Conservation (phyloP, 2,113 vertebrate species). For the Tachysurus fulvidraco region DNA sequence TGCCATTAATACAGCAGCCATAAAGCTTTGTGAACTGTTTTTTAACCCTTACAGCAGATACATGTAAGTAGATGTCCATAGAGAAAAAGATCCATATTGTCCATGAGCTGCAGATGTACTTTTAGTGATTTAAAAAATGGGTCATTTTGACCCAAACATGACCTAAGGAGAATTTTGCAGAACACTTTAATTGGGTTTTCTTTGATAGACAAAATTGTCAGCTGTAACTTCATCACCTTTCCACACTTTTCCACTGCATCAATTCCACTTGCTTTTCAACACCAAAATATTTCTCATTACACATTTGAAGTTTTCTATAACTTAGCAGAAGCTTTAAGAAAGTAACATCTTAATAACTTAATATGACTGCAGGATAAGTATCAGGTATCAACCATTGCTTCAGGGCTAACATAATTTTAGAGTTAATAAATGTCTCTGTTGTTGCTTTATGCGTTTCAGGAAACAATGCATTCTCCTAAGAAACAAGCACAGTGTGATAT, state of each 20-base stretch:
- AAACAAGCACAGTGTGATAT: not conserved
- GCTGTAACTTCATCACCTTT: not conserved
- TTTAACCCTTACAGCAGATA: not conserved
- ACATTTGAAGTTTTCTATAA: not conserved
- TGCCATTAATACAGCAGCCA: not conserved
- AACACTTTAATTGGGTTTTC: not conserved
- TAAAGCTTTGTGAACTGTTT: not conserved
- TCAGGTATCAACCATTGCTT: not conserved
- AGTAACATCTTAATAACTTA: not conserved
- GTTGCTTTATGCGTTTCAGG: not conserved
- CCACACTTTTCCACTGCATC: not conserved
- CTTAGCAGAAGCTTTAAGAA: not conserved
- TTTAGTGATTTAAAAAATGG: not conserved
- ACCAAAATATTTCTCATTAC: not conserved
- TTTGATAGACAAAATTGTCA: not conserved
- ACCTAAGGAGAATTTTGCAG: not conserved
- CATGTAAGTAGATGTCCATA: not conserved
- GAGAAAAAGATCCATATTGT: not conserved
- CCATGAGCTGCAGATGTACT: not conserved
- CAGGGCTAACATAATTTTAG: not conserved
- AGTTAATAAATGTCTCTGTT: not conserved
- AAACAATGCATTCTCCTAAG: not conserved
- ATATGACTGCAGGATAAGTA: not conserved
- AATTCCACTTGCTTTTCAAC: not conserved
- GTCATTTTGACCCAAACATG: not conserved